Evolutionary conservation across 2,113 vertebrate species (phyloP), one percentile per base, ranked within the genome.

Genomic region (Microcebus ravelobensis): DNA sequence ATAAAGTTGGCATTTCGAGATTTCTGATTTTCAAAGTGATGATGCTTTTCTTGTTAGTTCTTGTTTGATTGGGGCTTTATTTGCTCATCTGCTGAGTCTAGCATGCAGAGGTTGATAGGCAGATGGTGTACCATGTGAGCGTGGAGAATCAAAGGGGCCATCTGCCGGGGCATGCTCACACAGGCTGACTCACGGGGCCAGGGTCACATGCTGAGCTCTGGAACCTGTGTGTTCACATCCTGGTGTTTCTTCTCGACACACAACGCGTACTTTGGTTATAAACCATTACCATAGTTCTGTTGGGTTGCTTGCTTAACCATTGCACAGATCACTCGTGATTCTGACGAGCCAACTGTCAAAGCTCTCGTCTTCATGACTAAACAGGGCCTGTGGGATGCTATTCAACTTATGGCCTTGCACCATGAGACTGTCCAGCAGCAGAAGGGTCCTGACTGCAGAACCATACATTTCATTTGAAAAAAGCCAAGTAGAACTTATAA

Each of bases 161-260:
- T 61, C 55, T 94, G 97, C 67, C 8, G 2, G 14, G 87, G 45
- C 92, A 55, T 6, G 96, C 70, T 93, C 84, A 2, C 0, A 2
- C 0, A 9, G 36, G 67, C 76, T 93, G 50, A 91, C 90, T 96
- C 96, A 79, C 0, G 0, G 9, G 25, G n/a, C 80, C 31, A 0
- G 5, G 29, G 17, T 89, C 94, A 96, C 93, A 87, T 61, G 95
- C 63, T 31, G 55, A 74, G 82, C 61, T 4, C 31, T 29, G 50
- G 70, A 50, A 74, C 82, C 65, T 87, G 92, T 89, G 89, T 34
- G 70, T 17, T 86, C 90, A 74, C 59, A 39, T 48, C 88, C 91
- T 21, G 57, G 61, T 71, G 42, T 81, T 70, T 48, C 76, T 67
- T 83, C 61, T 18, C 23, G 3, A 2, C 52, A 6, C 1, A 20